Conservation (phyloP, 2,113 vertebrate genomes). For the Pelvicachromis taeniatus region DNA sequence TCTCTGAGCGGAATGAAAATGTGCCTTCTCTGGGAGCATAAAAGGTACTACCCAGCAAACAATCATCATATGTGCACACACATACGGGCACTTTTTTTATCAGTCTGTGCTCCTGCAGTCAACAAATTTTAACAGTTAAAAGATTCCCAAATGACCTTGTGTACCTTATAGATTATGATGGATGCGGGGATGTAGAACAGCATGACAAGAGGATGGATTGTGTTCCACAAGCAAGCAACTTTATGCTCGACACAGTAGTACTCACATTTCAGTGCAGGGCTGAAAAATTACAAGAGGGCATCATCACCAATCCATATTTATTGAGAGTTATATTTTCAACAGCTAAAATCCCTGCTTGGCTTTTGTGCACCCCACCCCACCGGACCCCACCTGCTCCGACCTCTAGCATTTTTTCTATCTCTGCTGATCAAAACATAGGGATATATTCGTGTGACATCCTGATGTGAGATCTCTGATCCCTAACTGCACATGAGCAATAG, state of each 20-base stretch:
- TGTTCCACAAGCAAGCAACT: constrained; percentile 25
- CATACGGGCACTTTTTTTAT: constrained; percentile 2
- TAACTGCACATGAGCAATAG: constrained; percentile 53
- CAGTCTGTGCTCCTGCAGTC: neutral
- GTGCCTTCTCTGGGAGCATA: constrained; percentile 27
- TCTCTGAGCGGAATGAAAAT: constrained; percentile 66
- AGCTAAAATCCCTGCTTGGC: neutral
- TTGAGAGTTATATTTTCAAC: neutral
- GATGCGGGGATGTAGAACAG: constrained; percentile 30
- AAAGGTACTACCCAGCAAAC: constrained; percentile 17
- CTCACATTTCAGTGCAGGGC: constrained; percentile 27
- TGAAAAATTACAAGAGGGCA: neutral
- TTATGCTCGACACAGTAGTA: neutral
- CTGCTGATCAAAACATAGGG: constrained; percentile 10
- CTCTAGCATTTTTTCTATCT: neutral
- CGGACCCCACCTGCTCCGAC: neutral
- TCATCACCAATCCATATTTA: neutral
- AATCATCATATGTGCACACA: neutral
- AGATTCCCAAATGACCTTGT: constrained; percentile 47
- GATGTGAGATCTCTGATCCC: constrained; percentile 49
- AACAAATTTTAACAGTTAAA: constrained; percentile 27
- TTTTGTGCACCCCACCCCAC: neutral
- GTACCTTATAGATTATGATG: constrained; percentile 46
- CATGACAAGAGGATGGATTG: constrained; percentile 54
- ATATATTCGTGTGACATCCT: constrained; percentile 5